A percentile compares a stretch with the other conserved stretches of the same genome.
phyloP scores from a whole-genome alignment of 2,888 invertebrate genomes.

The Capitulum mitella region DNA sequence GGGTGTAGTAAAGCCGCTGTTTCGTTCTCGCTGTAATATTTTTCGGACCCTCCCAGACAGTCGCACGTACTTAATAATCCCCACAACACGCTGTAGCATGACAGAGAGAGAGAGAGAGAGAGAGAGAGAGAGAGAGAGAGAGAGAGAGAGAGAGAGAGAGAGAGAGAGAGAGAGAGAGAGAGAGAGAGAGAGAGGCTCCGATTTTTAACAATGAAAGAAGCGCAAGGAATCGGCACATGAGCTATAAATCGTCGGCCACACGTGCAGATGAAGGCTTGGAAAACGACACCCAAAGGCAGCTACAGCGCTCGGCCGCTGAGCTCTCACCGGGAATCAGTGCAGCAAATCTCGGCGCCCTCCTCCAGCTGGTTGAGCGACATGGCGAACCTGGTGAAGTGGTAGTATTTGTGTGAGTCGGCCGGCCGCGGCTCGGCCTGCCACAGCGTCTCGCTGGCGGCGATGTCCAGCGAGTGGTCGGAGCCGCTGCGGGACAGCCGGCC shows the following conservation, averaged over 20 bases:
- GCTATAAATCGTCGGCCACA: no score
- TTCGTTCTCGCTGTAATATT: no score
- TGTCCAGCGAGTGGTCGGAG: constrained; percentile 47
- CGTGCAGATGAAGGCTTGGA: no score
- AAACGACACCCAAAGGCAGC: no score
- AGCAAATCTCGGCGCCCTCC: constrained; percentile 60
- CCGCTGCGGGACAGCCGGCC: not conserved
- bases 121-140: constrained; percentile 45
- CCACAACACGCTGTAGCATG: no score
- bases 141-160: not conserved
- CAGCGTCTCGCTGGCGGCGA: constrained; percentile 65
- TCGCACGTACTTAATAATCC: no score
- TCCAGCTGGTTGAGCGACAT: constrained; percentile 78
- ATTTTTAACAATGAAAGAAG: not conserved
- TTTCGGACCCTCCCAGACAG: no score
- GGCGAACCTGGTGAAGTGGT: constrained; percentile 86
- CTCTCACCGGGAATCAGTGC: constrained; percentile 58
- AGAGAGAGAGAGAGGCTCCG: no score
- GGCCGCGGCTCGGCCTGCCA: constrained; percentile 79
- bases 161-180: constrained; percentile 1
- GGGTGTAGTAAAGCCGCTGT: no score
- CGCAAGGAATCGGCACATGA: no score
- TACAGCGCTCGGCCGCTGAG: no score
- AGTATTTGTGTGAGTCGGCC: constrained; percentile 65
- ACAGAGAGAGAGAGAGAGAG: constrained; percentile 69